Evolutionary conservation across 2,888 invertebrate species (phyloP), one percentile per base, ranked within the genome.

Genomic region (Drosophila antonietae): DNA sequence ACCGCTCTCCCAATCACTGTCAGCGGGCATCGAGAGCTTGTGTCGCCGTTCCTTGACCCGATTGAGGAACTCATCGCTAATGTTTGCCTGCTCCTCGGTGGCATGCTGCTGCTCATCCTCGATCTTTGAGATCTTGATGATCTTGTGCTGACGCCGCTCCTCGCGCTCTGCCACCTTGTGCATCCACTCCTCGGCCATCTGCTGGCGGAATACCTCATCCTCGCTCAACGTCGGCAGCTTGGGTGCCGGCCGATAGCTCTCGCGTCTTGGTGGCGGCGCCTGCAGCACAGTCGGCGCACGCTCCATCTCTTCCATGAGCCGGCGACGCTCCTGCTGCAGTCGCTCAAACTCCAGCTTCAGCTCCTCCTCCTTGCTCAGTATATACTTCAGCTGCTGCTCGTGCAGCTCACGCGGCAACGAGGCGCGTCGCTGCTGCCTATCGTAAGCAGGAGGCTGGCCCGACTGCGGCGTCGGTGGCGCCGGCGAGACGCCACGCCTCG

Each of bases 131-230:
- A 97, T 95, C 94, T 96, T 97, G 18, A 97, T 96, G 28, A 97
- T 95, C 93, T 96, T 97, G 61, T 96, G 95, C 71, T 96, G 95
- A 81, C 96, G 96, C 51, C 97, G 94, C 88, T 97, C 96, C 83
- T 96, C 95, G 14, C 97, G 94, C 90, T 96, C 96, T 7, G 96
- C 95, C 86, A 97, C 95, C 93, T 97, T 96, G 88, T 94, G 94
- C 90, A 97, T 94, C 93, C 97, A 97, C 91, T 97, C 97, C 81
- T 96, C 94, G 92, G 96, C 97, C 97, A 97, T 97, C 92, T 95
- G 95, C 78, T 96, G 95, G 9, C 97, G 95, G 82, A 96, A 95
- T 47, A 95, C 93, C 91, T 97, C 96, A 73, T 95, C 95, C 91
- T 97, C 96, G 55, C 95, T 95, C 10, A 95, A 94, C 12, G 95